Percentiles rank a stretch among this genome's conserved stretches.
phyloP scores from a whole-genome alignment of 2,888 invertebrate species.

The Conchocele bisecta region DNA sequence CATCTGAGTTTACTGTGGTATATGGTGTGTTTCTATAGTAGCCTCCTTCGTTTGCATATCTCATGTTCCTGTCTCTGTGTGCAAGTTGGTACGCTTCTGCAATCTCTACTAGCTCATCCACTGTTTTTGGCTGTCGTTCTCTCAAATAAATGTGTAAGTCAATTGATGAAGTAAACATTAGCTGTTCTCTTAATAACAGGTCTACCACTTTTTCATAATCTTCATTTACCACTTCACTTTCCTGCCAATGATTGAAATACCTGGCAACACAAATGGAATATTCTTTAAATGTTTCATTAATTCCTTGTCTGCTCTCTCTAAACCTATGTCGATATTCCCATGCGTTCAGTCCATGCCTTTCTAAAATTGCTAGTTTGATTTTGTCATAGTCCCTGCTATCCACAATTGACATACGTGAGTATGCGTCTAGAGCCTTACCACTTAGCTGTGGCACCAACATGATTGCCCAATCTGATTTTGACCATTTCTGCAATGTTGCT shows the following conservation, averaged over 20 bases:
- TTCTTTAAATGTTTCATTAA: background rate
- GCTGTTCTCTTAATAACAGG: background rate
- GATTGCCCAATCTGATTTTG: slow-evolving; percentile 1
- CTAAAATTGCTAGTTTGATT: background rate
- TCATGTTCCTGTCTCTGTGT: background rate
- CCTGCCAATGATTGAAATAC: background rate
- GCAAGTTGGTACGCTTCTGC: slow-evolving; percentile 4
- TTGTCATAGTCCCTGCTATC: background rate
- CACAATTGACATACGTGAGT: background rate
- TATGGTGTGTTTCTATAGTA: no score
- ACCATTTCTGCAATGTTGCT: background rate
- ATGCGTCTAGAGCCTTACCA: background rate
- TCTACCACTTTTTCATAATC: background rate
- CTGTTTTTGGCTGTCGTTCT: background rate
- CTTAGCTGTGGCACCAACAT: background rate
- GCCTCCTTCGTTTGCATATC: no score
- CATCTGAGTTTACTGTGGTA: no score
- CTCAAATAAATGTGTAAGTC: background rate
- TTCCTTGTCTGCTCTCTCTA: background rate
- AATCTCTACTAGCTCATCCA: background rate
- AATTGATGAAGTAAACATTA: background rate
- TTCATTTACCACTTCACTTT: background rate
- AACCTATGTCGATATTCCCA: background rate
- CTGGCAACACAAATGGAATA: background rate
- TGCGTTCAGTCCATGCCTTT: background rate